A percentile compares a stretch with the other conserved stretches of the same genome.
phyloP scores from a whole-genome alignment of 2,888 invertebrate genomes.

The Scaptomyza flava region DNA sequence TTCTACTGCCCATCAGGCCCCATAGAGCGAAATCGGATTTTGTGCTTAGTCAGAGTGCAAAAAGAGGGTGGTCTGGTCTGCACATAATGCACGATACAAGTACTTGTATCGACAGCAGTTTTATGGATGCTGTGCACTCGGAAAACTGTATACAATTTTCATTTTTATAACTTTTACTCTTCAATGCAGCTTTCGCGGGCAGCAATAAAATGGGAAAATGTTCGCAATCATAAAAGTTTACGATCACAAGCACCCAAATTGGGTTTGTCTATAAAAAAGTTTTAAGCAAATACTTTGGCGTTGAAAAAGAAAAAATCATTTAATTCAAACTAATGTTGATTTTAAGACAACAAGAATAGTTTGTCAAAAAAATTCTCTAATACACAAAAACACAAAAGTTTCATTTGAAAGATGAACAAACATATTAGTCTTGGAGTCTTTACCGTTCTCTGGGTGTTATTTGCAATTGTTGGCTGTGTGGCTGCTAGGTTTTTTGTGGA shows the following conservation, averaged over 20 bases:
- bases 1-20: constrained; percentile 41
- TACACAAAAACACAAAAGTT: constrained; percentile 12
- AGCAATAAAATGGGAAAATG: constrained; percentile 70
- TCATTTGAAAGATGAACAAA: constrained; percentile 44
- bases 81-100: constrained; percentile 11
- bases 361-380: constrained; percentile 50
- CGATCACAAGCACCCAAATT: constrained; percentile 56
- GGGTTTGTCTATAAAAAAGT: constrained; percentile 52
- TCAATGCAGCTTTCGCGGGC: constrained; percentile 53
- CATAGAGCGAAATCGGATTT: constrained; percentile 70
- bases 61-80: constrained; percentile 2
- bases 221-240: constrained; percentile 72
- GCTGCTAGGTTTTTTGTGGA: constrained; percentile 37
- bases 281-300: constrained; percentile 32
- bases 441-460: constrained; percentile 47
- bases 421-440: constrained; percentile 2
- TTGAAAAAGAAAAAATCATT: constrained; percentile 10
- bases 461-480: constrained; percentile 36
- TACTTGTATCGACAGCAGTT: constrained; percentile 53
- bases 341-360: constrained; percentile 25
- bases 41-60: constrained; percentile 72
- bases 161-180: constrained; percentile 72
- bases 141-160: constrained; percentile 78
- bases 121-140: constrained; percentile 65
- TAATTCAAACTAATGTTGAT: constrained; percentile 5